Evolutionary conservation across 2,797 vertebrate species (phyloP), one percentile per base, ranked within the genome.

Genomic region (Okamejei kenojei): DNA sequence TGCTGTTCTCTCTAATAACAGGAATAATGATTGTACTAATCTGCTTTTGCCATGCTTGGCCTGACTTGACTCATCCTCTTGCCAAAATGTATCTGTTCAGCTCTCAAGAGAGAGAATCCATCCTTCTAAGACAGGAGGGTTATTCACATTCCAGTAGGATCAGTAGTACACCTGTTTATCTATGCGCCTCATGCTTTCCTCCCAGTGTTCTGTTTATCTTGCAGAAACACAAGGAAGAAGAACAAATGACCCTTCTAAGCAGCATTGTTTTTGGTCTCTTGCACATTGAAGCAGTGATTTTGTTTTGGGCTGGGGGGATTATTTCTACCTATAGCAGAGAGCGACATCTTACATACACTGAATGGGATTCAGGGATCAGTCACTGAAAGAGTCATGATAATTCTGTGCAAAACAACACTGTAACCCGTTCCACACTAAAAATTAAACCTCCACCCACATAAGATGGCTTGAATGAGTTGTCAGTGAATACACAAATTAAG

Each of bases 191-290:
- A 35, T 9, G n/a, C 15, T 88, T 88, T 68, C 61, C 65, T 63
- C 84, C n/a, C 61, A 21, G 84, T 88, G 15, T 88, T 88, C 29
- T 8, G 61, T 88, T 88, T 88, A 88, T 68, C 84, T 88, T 88
- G 61, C 61, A 35, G 84, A 88, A 88, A 68, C 84, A 88, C 29
- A 88, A 88, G 84, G 63, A 88, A 32, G 77, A 88, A 65, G 61
- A 88, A 88, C 63, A 88, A 88, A 88, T 88, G 84, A 68, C 63
- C 84, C 84, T 68, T 68, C 84, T 88, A 68, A 68, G 84, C 17
- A 88, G 61, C n/a, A 68, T 88, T 88, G 61, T 68, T 21, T 88
- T 68, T 88, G n/a, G 84, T 88, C 61, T 68, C n/a, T 68, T 88
- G 65, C n/a, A 68, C n/a, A 65, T 21, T 65, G 61, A 88, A 19